A percentile compares a stretch with the other conserved stretches of the same genome.
These are phyloP conservation scores for Antheraea pernyi DNA, from an alignment of 1,140 invertebrate genomes.

Conservation along the genomic window DNA sequence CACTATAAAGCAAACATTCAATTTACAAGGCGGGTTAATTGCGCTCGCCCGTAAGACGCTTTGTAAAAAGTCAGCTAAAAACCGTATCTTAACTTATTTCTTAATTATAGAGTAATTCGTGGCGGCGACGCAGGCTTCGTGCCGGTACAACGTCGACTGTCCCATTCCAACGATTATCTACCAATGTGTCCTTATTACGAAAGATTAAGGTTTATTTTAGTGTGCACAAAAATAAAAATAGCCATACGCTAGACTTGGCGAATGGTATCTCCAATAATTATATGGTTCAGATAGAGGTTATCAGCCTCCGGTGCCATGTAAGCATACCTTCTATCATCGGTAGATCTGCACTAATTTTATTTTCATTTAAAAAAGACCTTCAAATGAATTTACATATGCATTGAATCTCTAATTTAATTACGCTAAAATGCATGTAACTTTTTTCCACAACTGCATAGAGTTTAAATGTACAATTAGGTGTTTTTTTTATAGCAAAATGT, in stretches of 20 bases:
- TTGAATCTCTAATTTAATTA: not conserved
- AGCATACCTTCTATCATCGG: constrained; percentile 2
- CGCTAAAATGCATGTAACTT: not conserved
- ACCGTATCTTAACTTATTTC: constrained; percentile 77
- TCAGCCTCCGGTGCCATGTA: constrained; percentile 48
- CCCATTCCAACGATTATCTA: constrained; percentile 22
- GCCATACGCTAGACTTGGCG: constrained; percentile 50
- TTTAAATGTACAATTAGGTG: too few relatives aligned
- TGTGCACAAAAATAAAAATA: constrained; percentile 19
- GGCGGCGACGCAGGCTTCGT: constrained; percentile 59
- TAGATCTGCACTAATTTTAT: constrained; percentile 6
- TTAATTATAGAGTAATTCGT: constrained; percentile 78
- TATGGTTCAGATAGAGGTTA: constrained; percentile 69
- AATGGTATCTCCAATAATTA: constrained; percentile 74
- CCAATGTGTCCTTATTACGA: constrained; percentile 29
- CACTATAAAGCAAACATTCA: constrained; percentile 78
- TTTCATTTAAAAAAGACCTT: not conserved
- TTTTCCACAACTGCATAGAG: too few relatives aligned
- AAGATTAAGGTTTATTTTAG: constrained; percentile 31
- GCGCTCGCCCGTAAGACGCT: constrained; percentile 61
- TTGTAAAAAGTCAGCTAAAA: constrained; percentile 75
- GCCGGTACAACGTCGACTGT: constrained; percentile 47
- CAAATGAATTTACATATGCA: not conserved
- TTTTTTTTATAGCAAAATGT: too few relatives aligned
- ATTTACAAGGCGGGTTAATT: constrained; percentile 77